Percentiles rank a stretch among this genome's conserved stretches.
These are phyloP conservation scores for Phoeniculus purpureus DNA, from an alignment of 2,797 vertebrate species.

Conservation along the genomic window DNA sequence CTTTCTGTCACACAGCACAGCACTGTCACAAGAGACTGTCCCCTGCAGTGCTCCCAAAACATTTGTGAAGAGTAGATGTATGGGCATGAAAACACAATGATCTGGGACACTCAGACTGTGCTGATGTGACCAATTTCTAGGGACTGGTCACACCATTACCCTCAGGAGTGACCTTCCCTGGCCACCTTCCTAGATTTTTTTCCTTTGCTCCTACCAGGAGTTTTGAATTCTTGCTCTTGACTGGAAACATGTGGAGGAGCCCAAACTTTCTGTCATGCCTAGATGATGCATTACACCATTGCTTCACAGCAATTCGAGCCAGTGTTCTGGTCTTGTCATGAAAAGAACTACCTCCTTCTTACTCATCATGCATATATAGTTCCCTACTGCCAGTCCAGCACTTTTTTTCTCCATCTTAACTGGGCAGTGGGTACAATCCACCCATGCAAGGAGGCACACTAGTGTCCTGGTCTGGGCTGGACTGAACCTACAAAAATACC, in stretches of 20 bases:
- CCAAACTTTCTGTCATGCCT: not conserved
- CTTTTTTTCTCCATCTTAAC: not conserved
- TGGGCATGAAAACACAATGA: not conserved
- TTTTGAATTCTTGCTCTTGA: not conserved
- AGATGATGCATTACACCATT: not conserved
- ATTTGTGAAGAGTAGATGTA: no score
- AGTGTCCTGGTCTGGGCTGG: not conserved
- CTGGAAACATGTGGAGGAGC: not conserved
- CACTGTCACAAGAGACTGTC: no score
- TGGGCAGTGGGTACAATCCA: not conserved
- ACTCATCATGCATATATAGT: not conserved
- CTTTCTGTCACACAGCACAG: no score
- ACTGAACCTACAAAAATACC: not conserved
- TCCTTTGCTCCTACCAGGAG: not conserved
- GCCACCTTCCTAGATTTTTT: not conserved
- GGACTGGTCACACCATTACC: not conserved
- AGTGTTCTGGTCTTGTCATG: not conserved
- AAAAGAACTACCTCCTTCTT: not conserved
- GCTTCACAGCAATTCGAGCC: not conserved
- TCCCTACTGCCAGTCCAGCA: not conserved
- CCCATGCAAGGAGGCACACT: not conserved
- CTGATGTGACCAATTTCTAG: not conserved
- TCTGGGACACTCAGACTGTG: not conserved
- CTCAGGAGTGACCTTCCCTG: not conserved
- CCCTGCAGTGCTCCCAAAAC: no score